Conservation (phyloP, 2,888 invertebrate genomes). For the Coleophora deauratella region DNA sequence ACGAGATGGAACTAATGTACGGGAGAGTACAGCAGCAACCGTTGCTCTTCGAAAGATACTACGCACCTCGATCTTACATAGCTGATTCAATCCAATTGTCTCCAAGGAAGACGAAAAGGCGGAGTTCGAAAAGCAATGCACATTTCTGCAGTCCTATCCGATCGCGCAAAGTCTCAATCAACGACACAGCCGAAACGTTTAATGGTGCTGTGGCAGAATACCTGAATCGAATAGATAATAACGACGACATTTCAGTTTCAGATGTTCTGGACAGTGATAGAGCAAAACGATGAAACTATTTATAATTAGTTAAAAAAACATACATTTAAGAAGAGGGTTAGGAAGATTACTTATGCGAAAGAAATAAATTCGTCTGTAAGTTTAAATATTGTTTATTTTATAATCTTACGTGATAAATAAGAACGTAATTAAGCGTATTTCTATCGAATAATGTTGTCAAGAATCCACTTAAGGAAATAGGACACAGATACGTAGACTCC, state of each 20-base stretch:
- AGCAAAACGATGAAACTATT: constrained; percentile 20
- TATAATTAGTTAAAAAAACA: too few species aligned
- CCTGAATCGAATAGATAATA: constrained; percentile 43
- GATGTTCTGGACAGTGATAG: constrained; percentile 40
- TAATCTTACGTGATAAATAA: too few species aligned
- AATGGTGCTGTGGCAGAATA: constrained; percentile 48
- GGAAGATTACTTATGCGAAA: too few species aligned
- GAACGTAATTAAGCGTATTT: too few species aligned
- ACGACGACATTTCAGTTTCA: constrained; percentile 46
- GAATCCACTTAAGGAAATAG: constrained; percentile 72
- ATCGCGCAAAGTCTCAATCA: constrained; percentile 53
- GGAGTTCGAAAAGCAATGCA: constrained; percentile 29
- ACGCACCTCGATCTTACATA: constrained; percentile 68
- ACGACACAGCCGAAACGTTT: constrained; percentile 47
- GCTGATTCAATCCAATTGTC: constrained; percentile 47
- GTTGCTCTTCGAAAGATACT: constrained; percentile 80
- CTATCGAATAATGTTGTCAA: constrained; percentile 18
- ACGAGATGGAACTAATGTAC: constrained; percentile 83
- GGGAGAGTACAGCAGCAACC: constrained; percentile 81
- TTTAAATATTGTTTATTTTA: too few species aligned
- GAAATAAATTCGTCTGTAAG: too few species aligned
- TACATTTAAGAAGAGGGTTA: too few species aligned
- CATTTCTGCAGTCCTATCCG: constrained; percentile 39
- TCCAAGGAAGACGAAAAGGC: constrained; percentile 53
- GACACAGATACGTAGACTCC: constrained; percentile 71